phyloP scores from a whole-genome alignment of 2,888 invertebrate genomes.

The Eumerus sabulonum region DNA sequence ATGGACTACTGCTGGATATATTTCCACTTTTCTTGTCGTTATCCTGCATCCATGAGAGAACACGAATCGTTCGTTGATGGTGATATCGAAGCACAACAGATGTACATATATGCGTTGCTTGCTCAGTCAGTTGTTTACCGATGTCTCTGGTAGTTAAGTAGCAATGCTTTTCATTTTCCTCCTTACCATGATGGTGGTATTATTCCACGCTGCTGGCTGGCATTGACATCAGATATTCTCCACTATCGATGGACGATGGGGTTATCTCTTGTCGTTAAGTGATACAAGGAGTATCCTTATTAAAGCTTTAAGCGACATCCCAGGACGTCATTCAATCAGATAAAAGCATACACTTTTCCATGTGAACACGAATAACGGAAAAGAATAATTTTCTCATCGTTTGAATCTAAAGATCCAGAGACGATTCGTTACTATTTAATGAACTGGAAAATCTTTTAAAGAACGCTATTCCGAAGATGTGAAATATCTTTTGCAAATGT shows the following conservation, averaged over 20 bases:
- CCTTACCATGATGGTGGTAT: no score
- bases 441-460: slow-evolving; percentile 62
- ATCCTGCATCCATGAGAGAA: no score
- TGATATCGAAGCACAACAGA: no score
- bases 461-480: slow-evolving; percentile 30
- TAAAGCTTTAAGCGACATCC: no score
- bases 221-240: no score
- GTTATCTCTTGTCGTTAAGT: no score
- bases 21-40: no score
- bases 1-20: slow-evolving; percentile 22
- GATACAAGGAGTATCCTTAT: no score
- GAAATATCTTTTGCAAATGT: background rate
- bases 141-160: slow-evolving; percentile 1
- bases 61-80: no score
- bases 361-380: slow-evolving; percentile 36
- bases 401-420: slow-evolving; percentile 30
- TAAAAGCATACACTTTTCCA: slow-evolving; percentile 46
- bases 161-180: background rate
- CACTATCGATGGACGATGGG: no score
- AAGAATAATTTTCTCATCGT: slow-evolving; percentile 63
- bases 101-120: no score
- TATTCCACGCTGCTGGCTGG: no score
- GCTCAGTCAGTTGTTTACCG: background rate
- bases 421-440: slow-evolving; percentile 63
- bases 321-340: slow-evolving; percentile 43